Evolutionary conservation across 2,888 invertebrate genomes (phyloP).

Genomic region (Latrodectus elegans): DNA sequence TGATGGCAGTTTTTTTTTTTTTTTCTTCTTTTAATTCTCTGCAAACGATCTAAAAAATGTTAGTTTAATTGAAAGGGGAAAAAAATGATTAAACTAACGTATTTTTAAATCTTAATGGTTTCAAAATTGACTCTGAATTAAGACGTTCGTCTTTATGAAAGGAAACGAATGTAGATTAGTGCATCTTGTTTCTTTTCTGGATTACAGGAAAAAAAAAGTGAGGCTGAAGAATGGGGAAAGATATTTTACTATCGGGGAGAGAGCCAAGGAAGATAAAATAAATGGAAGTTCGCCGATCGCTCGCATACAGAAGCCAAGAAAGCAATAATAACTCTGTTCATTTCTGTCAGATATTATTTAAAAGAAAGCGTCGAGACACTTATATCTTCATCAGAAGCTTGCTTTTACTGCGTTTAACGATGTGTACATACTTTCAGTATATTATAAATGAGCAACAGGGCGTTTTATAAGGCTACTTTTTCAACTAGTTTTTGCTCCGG

Average conservation of each 20-base stretch:
- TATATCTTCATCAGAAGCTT: constrained; percentile 37
- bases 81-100: constrained; percentile 37
- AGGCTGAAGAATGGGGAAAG: constrained; percentile 4
- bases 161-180: constrained; percentile 10
- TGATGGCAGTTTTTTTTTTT: constrained; percentile 21
- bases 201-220: constrained; percentile 14
- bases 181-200: constrained; percentile 2
- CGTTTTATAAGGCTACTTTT: constrained; percentile 48
- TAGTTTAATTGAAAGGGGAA: not conserved
- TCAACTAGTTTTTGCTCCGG: not conserved
- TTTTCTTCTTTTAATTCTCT: no score
- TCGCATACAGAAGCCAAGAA: not conserved
- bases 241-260: constrained; percentile 6
- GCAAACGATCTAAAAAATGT: no score
- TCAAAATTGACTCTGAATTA: constrained; percentile 44
- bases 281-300: constrained; percentile 26
- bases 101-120: constrained; percentile 54
- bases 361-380: constrained; percentile 22
- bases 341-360: constrained; percentile 44
- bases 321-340: constrained; percentile 15
- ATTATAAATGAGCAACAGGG: constrained; percentile 43
- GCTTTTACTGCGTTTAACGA: constrained; percentile 32
- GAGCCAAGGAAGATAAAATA: not conserved
- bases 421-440: constrained; percentile 8
- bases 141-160: constrained; percentile 19